Evolutionary conservation across 2,797 vertebrate genomes (phyloP), one percentile per base, ranked within the genome.

Genomic region (Argya squamiceps): DNA sequence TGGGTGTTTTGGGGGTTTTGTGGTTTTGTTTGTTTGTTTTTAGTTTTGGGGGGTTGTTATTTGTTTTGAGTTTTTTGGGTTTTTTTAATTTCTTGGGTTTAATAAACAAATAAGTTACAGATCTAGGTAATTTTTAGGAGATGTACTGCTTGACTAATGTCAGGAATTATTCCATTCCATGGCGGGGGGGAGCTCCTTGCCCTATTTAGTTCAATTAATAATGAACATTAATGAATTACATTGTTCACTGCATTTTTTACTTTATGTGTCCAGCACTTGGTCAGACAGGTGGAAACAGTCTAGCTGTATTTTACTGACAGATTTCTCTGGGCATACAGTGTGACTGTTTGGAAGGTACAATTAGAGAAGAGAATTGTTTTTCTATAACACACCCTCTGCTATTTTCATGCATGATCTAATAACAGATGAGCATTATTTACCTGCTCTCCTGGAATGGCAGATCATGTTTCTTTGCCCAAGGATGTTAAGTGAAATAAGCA

Each of bases 171-270:
- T 92, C 34, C 11, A 8, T 41, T 88, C 41, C 15, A 2, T 46
- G n/a, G n/a, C n/a, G n/a, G n/a, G 6, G 8, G 24, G 13, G 20
- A 60, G 15, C 14, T 87, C 20, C 78, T 89, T 83, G 71, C 24
- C 49, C 58, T 89, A 8, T 52, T 74, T 85, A 91, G 12, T 53
- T 91, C 46, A 75, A 50, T 92, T 85, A 96, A 88, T 91, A 88
- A 94, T 74, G 53, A 89, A 47, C 26, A 34, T 63, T 91, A 91
- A 89, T 88, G 75, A 89, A 65, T 70, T 43, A 71, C 23, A 10
- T 65, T 88, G 89, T 77, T 92, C 74, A 27, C 89, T 89, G 24
- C 58, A 41, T 94, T 60, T 96, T 77, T 92, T 65, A 68, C 68
- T 36, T 73, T 71, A 30, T 60, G 29, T 41, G 30, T 39, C 74